Evolutionary conservation across 2,113 vertebrate genomes (phyloP).

Genomic region (Nycticebus coucang): DNA sequence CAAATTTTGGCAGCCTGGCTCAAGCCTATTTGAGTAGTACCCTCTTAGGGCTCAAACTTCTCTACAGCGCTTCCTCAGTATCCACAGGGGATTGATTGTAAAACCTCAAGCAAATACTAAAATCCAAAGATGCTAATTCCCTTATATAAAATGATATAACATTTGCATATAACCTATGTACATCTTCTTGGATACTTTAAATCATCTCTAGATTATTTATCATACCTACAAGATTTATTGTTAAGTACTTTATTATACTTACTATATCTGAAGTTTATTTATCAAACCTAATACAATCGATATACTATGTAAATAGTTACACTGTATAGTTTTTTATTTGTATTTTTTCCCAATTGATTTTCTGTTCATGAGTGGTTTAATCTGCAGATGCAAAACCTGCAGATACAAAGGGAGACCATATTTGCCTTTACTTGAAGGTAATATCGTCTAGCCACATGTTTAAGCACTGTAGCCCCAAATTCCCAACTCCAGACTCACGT

Average conservation of each 20-base stretch:
- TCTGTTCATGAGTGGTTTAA: not conserved
- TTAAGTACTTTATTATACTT: not conserved
- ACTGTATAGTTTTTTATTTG: not conserved
- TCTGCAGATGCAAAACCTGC: not conserved
- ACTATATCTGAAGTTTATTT: not conserved
- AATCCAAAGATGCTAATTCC: not conserved
- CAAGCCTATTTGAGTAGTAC: not conserved
- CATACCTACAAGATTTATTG: not conserved
- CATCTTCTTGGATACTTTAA: not conserved
- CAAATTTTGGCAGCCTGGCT: not conserved
- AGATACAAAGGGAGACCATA: not conserved
- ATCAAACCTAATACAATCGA: not conserved
- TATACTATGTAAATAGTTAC: not conserved
- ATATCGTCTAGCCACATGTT: not conserved
- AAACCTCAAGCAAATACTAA: not conserved
- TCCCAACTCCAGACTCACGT: not conserved
- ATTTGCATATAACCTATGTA: not conserved
- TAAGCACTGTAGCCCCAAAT: not conserved
- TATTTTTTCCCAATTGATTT: not conserved
- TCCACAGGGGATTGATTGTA: not conserved
- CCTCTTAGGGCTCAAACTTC: not conserved
- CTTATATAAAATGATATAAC: not conserved
- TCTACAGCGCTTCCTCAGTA: not conserved
- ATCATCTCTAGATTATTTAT: not conserved
- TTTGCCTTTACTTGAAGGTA: not conserved